Base-by-base conservation (phyloP, 2,797 vertebrate genomes). In the Crocodylus rhombifer region DNA sequence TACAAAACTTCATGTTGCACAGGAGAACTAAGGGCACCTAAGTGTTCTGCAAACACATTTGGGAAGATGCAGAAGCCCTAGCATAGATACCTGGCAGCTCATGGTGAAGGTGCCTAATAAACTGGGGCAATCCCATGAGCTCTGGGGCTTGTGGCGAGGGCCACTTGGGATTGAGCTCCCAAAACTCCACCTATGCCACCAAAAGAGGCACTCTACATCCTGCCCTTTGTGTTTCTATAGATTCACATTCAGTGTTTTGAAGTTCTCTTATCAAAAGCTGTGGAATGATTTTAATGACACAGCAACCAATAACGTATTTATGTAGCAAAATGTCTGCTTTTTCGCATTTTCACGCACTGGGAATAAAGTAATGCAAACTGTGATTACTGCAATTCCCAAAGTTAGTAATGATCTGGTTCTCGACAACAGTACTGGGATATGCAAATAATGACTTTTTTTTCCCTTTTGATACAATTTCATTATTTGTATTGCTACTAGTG, bases 401-500 rank as follows among this genome's bases (percentile, higher is more conserved):
- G 93, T 97, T 95, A 84, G 95, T 91, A 95, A 96, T 80, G 93
- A 96, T 97, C 84, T 89, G 93, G 92, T 97, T 97, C 95, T 92
- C 93, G 91, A 51, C 14, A 67, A 97, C 97, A 97, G 97, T 98
- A 98, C 98, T 99, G 98, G 98, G 98, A 98, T 98, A 98, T 98
- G 98, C 98, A 98, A 99, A 98, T 99, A 99, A 99, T 99, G 98
- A 98, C 98, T 98, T 98, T 98, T 98, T 95, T 97, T 86, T 80
- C 61, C 92, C 96, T 98, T 98, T 98, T 98, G 98, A 99, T 99
- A 98, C 98, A 99, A 98, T 99, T 99, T 99, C 98, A 99, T 99
- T 99, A 99, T 99, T 99, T 99, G 99, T 99, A 98, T 98, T 98
- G 98, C 98, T 99, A 98, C 98, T 98, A 98, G 98, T 99, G 98